A percentile compares a stretch with the other conserved stretches of the same genome.
Conservation (phyloP, 37 sponge, comb jelly and placozoan species). For the Chondrosia reniformis region DNA sequence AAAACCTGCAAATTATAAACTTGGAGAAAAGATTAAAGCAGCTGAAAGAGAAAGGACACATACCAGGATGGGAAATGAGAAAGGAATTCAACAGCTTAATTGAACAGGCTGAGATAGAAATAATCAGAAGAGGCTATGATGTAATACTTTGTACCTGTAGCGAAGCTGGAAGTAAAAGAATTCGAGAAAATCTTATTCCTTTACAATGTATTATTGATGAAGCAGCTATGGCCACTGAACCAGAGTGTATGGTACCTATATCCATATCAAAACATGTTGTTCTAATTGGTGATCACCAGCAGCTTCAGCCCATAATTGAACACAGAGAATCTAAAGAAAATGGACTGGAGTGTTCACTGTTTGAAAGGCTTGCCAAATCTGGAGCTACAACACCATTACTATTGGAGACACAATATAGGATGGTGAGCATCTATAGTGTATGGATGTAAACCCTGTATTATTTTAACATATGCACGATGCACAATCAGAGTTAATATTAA, state of each 20-base stretch:
- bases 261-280: constrained; percentile 33
- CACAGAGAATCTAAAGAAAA: background rate
- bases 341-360: constrained; percentile 3
- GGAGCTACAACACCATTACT: background rate
- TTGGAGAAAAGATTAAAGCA: constrained; percentile 7
- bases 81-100: background rate
- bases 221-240: constrained; percentile 58
- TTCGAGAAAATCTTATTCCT: background rate
- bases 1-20: background rate
- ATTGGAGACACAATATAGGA: too few species aligned
- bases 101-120: background rate
- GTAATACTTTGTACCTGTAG: constrained; percentile 12
- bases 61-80: background rate
- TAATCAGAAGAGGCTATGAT: background rate
- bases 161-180: background rate
- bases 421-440: too few species aligned
- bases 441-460: too few species aligned
- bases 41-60: too few species aligned
- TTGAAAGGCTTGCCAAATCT: constrained; percentile 17
- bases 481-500: too few species aligned
- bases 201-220: constrained; percentile 43
- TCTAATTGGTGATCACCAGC: constrained; percentile 22
- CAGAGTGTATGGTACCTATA: constrained; percentile 51
- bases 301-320: constrained; percentile 13
- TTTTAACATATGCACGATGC: too few species aligned